Evolutionary conservation across 2,888 invertebrate genomes (phyloP).

Genomic region (Punctoribates punctum): DNA sequence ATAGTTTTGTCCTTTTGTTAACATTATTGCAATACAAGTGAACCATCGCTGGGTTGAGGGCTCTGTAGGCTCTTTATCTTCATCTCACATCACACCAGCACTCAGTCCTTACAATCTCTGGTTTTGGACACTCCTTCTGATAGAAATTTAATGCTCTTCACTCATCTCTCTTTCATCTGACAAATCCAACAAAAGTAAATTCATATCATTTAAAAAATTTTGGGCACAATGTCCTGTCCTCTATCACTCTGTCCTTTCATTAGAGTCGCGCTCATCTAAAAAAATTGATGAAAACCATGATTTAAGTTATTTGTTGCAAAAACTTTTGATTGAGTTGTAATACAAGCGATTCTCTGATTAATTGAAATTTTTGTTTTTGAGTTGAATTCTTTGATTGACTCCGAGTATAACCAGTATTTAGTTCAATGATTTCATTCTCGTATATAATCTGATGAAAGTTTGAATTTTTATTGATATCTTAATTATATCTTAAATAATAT

Average conservation of each 20-base stretch:
- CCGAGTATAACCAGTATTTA: slow-evolving; percentile 21
- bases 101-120: neutral
- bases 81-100: slow-evolving; percentile 4
- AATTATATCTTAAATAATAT: slow-evolving; percentile 1
- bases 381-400: neutral
- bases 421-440: slow-evolving; percentile 10
- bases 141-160: slow-evolving; percentile 31
- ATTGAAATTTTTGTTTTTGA: neutral
- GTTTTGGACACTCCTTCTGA: slow-evolving; percentile 33
- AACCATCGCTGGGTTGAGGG: slow-evolving; percentile 10
- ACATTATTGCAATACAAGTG: slow-evolving; percentile 9
- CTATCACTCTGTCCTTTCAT: neutral
- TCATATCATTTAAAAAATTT: neutral
- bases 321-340: neutral
- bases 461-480: neutral
- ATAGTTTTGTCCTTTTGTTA: slow-evolving; percentile 30
- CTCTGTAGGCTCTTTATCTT: slow-evolving; percentile 19
- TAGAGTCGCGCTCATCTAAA: neutral
- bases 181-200: slow-evolving; percentile 28
- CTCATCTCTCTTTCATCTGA: slow-evolving; percentile 25
- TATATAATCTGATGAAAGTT: slow-evolving; percentile 24
- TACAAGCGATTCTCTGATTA: neutral
- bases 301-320: no score
- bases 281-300: no score
- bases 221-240: slow-evolving; percentile 21